These are phyloP conservation scores for Lasiurus cinereus DNA, from an alignment of 2,113 vertebrate species.

Conservation along the genomic window DNA sequence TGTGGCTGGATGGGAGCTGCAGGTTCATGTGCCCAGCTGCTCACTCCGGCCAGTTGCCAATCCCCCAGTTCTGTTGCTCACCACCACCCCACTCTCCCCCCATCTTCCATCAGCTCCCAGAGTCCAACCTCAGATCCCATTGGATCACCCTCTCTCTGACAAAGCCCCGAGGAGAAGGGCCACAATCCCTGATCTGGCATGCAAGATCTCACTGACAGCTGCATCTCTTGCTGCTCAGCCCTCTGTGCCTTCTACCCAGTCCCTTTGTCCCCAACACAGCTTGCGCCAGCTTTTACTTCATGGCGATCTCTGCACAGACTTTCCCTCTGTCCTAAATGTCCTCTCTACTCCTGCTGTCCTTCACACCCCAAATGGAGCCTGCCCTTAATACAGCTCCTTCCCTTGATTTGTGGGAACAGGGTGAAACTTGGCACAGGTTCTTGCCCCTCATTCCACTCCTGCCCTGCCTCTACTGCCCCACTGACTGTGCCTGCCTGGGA, in stretches of 20 bases:
- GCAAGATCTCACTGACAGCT: not conserved
- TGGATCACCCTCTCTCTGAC: not conserved
- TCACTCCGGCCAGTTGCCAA: not conserved
- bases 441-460: not conserved
- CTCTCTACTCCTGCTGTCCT: not conserved
- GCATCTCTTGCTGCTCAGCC: not conserved
- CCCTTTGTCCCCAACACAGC: not conserved
- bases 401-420: not conserved
- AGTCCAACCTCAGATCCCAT: not conserved
- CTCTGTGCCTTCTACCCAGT: not conserved
- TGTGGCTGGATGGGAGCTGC: not conserved
- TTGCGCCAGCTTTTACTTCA: not conserved
- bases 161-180: constrained; percentile 4
- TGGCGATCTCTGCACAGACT: not conserved
- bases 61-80: not conserved
- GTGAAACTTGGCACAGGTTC: not conserved
- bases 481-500: not conserved
- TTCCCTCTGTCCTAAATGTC: not conserved
- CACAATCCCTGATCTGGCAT: not conserved
- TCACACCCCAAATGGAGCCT: not conserved
- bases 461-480: not conserved
- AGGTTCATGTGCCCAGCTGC: not conserved
- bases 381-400: not conserved
- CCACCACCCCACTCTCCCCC: not conserved
- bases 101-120: not conserved